Percentiles rank a stretch among this genome's conserved stretches.
phyloP scores from a whole-genome alignment of 2,113 vertebrate genomes.

The Athene noctua region DNA sequence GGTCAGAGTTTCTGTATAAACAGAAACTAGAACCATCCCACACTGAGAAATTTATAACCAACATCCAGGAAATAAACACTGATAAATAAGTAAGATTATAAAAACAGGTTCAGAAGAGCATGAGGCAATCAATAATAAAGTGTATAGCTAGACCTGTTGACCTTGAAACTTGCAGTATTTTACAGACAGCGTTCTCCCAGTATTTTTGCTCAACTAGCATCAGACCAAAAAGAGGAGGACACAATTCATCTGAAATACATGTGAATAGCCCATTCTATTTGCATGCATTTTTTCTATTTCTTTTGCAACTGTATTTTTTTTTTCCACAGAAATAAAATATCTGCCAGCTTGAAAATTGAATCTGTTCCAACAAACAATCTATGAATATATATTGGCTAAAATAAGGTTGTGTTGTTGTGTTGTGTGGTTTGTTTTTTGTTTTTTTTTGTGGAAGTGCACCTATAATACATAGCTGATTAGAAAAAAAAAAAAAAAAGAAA shows the following conservation, averaged over 20 bases:
- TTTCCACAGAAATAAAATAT: neutral
- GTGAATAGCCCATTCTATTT: neutral
- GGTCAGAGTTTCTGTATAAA: neutral
- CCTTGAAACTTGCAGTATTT: neutral
- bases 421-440: neutral
- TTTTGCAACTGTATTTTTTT: neutral
- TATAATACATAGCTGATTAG: neutral
- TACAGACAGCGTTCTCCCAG: neutral
- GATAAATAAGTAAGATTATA: neutral
- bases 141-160: neutral
- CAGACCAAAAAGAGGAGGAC: neutral
- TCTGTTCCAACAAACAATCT: neutral
- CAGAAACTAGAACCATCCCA: neutral
- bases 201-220: neutral
- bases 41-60: neutral
- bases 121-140: neutral
- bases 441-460: neutral
- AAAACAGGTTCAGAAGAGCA: neutral
- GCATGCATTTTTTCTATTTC: neutral
- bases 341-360: neutral
- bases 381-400: constrained; percentile 51
- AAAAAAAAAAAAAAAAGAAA: neutral
- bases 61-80: neutral
- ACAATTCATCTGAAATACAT: neutral
- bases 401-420: neutral